phyloP scores from a whole-genome alignment of 2,888 invertebrate genomes.

The Drepana falcataria region DNA sequence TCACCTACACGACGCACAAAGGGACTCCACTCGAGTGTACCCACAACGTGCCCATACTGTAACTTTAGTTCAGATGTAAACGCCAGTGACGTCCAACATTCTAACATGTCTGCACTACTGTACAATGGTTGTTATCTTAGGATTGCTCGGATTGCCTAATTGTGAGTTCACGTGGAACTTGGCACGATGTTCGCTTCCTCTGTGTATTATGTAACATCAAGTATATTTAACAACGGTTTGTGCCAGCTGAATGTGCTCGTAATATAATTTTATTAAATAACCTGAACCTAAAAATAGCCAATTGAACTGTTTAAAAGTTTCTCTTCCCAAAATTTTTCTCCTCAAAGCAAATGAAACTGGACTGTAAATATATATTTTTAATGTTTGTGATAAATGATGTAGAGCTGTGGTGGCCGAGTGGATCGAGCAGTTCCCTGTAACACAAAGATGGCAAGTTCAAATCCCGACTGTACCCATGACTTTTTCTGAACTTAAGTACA shows the following conservation, averaged over 20 bases:
- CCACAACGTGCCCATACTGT: conserved; percentile 5
- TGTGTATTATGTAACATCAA: conserved; percentile 7
- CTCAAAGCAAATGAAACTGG: no score
- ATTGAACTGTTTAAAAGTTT: no score
- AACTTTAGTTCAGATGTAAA: conserved; percentile 13
- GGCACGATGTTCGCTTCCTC: conserved; percentile 10
- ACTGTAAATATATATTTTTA: no score
- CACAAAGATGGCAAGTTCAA: no score
- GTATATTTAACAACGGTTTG: background rate
- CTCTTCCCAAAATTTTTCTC: no score
- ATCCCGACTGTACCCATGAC: no score
- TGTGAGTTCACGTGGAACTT: conserved; percentile 18
- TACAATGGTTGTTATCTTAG: conserved; percentile 35
- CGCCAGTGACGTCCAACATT: conserved; percentile 25
- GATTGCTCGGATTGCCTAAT: conserved; percentile 20
- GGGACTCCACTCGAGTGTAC: conserved; percentile 33
- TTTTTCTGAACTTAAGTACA: no score
- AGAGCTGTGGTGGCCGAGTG: no score
- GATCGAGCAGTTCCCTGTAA: no score
- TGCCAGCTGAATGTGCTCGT: background rate
- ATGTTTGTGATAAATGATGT: no score
- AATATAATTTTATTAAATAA: no score
- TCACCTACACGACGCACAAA: conserved; percentile 34
- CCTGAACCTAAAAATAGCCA: no score
- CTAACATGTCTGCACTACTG: conserved; percentile 32